These are phyloP conservation scores for Chloropsis cyanopogon DNA, from an alignment of 2,113 vertebrate genomes.

Conservation along the genomic window DNA sequence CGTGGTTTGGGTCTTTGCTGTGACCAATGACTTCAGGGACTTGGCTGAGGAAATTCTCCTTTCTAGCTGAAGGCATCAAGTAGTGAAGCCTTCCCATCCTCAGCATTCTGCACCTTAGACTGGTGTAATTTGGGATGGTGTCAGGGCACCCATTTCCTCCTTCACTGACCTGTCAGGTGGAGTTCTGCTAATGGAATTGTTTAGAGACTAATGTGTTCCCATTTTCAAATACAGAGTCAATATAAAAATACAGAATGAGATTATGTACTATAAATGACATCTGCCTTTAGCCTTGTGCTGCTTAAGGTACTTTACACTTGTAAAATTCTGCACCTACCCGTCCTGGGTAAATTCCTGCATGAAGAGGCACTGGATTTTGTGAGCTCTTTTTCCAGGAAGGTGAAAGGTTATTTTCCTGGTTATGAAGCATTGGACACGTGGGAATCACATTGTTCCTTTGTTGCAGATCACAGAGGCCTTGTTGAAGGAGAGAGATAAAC, in stretches of 20 bases:
- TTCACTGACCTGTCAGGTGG: not conserved
- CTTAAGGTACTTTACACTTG: not conserved
- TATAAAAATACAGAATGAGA: not conserved
- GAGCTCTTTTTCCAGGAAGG: not conserved
- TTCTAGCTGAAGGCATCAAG: not conserved
- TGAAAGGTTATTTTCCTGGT: not conserved
- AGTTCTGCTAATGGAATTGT: not conserved
- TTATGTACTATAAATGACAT: not conserved
- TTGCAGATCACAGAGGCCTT: slow-evolving; percentile 87
- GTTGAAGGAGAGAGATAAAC: slow-evolving; percentile 90
- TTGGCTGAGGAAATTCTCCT: not conserved
- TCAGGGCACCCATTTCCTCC: not conserved
- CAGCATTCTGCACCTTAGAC: not conserved
- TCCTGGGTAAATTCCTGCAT: not conserved
- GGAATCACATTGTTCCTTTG: not conserved
- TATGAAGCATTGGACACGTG: not conserved
- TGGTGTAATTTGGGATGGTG: not conserved
- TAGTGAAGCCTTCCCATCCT: not conserved
- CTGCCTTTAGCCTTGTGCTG: not conserved
- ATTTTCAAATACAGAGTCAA: not conserved
- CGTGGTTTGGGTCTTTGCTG: not conserved
- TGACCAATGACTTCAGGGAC: not conserved
- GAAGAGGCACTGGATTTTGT: not conserved
- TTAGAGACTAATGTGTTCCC: not conserved
- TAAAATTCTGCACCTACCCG: not conserved